Evolutionary conservation across 1,140 invertebrate species (phyloP).

Genomic region (Rhysida immarginata): DNA sequence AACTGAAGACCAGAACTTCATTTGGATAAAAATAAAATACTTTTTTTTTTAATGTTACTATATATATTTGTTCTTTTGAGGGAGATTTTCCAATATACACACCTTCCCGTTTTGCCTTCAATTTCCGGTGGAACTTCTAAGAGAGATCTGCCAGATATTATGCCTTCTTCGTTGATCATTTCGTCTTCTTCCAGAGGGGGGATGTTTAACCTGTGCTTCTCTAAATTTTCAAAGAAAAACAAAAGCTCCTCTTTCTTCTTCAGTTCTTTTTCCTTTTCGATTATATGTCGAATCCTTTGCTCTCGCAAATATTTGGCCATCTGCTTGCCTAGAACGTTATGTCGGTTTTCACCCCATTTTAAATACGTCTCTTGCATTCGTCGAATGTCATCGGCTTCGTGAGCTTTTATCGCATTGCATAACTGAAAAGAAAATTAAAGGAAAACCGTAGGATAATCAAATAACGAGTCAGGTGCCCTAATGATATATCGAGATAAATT

Average conservation of each 20-base stretch:
- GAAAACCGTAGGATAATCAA: too few species aligned
- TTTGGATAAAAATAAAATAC: too few species aligned
- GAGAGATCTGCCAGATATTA: neutral
- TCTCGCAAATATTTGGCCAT: constrained; percentile 18
- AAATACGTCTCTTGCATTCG: constrained; percentile 16
- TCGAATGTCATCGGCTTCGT: constrained; percentile 17
- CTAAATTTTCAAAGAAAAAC: constrained; percentile 31
- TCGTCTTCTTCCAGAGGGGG: constrained; percentile 9
- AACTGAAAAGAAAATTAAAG: too few species aligned
- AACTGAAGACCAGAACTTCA: too few species aligned
- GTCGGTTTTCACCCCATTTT: constrained; percentile 21
- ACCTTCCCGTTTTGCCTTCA: constrained; percentile 1
- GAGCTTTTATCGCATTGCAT: too few species aligned
- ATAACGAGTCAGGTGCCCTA: too few species aligned
- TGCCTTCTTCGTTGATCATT: constrained; percentile 1
- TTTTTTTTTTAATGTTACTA: too few species aligned
- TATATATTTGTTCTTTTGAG: too few species aligned
- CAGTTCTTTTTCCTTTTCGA: constrained; percentile 23
- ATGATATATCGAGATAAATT: too few species aligned
- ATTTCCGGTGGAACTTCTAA: constrained; percentile 5
- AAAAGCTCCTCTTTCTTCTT: constrained; percentile 24
- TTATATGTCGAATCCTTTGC: constrained; percentile 19
- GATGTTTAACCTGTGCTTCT: constrained; percentile 19
- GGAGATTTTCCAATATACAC: too few species aligned
- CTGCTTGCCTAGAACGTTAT: constrained; percentile 21